Evolutionary conservation across 2,113 vertebrate genomes (phyloP).

Genomic region (Muntiacus muntjak): DNA sequence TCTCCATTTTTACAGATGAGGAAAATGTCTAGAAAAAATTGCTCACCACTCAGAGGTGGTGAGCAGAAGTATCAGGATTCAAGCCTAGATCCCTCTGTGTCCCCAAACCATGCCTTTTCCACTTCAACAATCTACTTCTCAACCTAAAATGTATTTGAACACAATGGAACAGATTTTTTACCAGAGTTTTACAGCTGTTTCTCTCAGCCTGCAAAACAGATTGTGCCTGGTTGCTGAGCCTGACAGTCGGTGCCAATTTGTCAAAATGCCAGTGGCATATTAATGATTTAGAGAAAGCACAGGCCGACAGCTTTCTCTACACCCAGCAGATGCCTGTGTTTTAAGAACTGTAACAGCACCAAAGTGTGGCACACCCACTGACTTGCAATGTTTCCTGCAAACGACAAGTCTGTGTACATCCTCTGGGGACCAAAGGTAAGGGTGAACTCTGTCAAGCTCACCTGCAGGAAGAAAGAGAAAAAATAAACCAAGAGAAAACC

Average conservation of each 20-base stretch:
- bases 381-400: not conserved
- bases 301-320: not conserved
- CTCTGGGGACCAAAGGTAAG: not conserved
- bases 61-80: not conserved
- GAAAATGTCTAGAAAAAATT: not conserved
- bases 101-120: not conserved
- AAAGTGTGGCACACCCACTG: not conserved
- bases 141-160: not conserved
- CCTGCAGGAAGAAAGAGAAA: not conserved
- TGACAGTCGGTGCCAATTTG: not conserved
- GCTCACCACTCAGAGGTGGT: not conserved
- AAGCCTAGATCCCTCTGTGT: not conserved
- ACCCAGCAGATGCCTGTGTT: conserved; percentile 19
- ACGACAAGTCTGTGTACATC: not conserved
- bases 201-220: conserved; percentile 40
- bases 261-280: not conserved
- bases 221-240: not conserved
- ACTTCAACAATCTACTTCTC: not conserved
- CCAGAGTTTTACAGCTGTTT: conserved; percentile 25
- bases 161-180: not conserved
- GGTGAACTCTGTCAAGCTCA: not conserved
- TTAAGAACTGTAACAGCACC: not conserved
- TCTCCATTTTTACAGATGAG: not conserved
- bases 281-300: conserved; percentile 29
- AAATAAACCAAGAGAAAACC: not conserved